phyloP scores from a whole-genome alignment of 2,797 vertebrate genomes.

The Phoxinus dragarum region DNA sequence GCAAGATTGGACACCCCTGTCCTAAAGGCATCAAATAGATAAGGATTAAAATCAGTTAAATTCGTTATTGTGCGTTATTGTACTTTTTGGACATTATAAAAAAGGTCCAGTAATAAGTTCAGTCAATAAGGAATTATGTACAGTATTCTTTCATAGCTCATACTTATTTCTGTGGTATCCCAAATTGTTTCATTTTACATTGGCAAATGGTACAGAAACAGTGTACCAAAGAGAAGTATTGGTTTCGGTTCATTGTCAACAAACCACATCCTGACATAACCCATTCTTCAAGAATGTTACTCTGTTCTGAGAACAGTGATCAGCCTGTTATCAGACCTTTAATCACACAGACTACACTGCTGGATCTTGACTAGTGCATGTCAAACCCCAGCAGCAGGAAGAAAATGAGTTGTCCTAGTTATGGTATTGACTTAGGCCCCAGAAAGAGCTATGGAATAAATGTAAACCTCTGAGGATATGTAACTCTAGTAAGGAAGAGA shows the following conservation, averaged over 20 bases:
- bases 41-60: neutral
- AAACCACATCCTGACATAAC: conserved; percentile 35
- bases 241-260: conserved; percentile 1
- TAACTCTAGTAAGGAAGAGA: conserved; percentile 28
- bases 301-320: conserved; percentile 27
- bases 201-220: conserved; percentile 6
- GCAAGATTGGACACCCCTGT: neutral
- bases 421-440: conserved; percentile 30
- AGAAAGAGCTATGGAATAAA: conserved; percentile 23
- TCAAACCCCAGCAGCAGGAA: conserved; percentile 17
- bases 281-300: conserved; percentile 6
- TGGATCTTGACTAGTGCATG: conserved; percentile 3
- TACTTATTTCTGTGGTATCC: neutral
- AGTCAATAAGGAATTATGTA: neutral
- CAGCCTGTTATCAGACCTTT: conserved; percentile 32
- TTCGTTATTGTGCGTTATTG: neutral
- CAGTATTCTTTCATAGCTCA: neutral
- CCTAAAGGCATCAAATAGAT: neutral
- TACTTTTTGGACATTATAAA: neutral
- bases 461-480: conserved; percentile 31
- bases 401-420: conserved; percentile 39
- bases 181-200: neutral
- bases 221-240: neutral
- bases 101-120: neutral
- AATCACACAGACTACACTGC: conserved; percentile 8